Base-by-base conservation (phyloP, 2,113 vertebrate species). In the Cyanoliseus patagonus region DNA sequence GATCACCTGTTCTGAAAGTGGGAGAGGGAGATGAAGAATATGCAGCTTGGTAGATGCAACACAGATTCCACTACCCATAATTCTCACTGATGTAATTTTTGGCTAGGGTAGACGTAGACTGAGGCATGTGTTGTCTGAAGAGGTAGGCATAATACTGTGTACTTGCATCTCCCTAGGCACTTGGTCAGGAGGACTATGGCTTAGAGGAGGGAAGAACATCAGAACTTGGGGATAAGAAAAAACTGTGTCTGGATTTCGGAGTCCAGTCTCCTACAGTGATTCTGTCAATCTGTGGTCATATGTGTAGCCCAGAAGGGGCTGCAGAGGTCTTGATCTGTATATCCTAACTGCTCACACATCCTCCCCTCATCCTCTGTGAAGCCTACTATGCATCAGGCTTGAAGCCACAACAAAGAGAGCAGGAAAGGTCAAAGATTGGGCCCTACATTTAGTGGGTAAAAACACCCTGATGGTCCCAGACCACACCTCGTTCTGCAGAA, bases 301-400 rank as follows among this genome's bases (percentile, higher is more conserved):
- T 51, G 42, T 37, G 4, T 30, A 80, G 35, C 30, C 52, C 57
- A 73, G 42, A 87, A 76, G 25, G 9, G 22, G 30, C 39, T 83
- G 53, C 27, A 76, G 57, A 80, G 83, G 10, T 69, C 62, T 67
- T 1, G 0, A 27, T 68, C 30, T 1, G 0, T 83, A 20, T 64
- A 49, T 10, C 11, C 42, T 83, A 72, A 33, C n/a, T 64, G 37
- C 67, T 64, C 70, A 42, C 23, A 94, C 27, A 83, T 18, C 14
- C 17, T 67, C 67, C 10, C 13, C 12, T n/a, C 77, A 3, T 51
- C 18, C 17, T 63, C 25, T 83, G 7, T 53, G 62, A 64, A 91
- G 39, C 31, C 46, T 72, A 3, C 42, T 61, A 28, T 70, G 28
- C 10, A 39, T 19, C 62, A 83, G 47, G 4, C 69, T 91, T 91